phyloP scores from a whole-genome alignment of 2,888 invertebrate species.

The Diarsia brunnea region DNA sequence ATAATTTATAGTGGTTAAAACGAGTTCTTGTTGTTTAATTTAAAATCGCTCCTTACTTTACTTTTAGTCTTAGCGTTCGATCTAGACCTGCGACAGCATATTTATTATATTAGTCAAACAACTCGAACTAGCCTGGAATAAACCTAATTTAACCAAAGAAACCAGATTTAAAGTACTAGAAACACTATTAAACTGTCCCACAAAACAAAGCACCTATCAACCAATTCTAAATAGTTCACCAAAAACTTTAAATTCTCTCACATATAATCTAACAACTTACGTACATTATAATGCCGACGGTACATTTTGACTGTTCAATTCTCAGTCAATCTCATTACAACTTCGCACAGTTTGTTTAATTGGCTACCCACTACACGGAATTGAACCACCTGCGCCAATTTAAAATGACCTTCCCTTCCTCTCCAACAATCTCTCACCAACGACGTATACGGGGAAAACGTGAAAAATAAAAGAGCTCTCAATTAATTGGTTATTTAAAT shows the following conservation, averaged over 20 bases:
- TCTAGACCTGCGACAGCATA: neutral
- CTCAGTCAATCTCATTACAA: constrained; percentile 77
- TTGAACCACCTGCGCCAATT: constrained; percentile 66
- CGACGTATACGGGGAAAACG: constrained; percentile 30
- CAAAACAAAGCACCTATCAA: constrained; percentile 26
- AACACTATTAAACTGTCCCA: constrained; percentile 40
- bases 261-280: constrained; percentile 66
- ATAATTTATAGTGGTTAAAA: neutral
- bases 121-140: neutral
- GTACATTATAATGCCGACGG: constrained; percentile 63
- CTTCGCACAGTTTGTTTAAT: constrained; percentile 76
- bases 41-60: neutral
- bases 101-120: neutral
- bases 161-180: neutral
- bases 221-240: constrained; percentile 38
- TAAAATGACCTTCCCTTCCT: constrained; percentile 56
- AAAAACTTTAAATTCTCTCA: constrained; percentile 52
- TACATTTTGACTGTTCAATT: constrained; percentile 75
- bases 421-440: constrained; percentile 27
- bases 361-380: constrained; percentile 72
- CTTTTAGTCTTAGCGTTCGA: neutral
- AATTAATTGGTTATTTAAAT: constrained; percentile 69
- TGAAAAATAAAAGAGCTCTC: constrained; percentile 56
- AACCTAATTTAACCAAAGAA: constrained; percentile 8
- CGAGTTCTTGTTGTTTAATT: neutral